These are phyloP conservation scores for Rhagoletis pomonella DNA, from an alignment of 1,140 invertebrate species.

Conservation along the genomic window DNA sequence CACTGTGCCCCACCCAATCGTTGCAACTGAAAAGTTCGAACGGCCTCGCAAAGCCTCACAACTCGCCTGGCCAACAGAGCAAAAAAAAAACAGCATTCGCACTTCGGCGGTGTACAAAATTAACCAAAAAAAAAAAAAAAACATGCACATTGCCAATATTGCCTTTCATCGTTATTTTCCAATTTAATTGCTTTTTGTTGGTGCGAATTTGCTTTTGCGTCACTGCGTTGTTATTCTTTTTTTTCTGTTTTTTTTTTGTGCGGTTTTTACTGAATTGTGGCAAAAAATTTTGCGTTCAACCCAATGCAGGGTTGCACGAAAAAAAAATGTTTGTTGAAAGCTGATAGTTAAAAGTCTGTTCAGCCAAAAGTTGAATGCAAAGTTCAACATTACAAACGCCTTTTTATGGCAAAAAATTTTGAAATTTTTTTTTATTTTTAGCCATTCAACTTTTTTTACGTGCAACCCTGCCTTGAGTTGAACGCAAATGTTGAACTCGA, in stretches of 20 bases:
- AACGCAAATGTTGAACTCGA: no score
- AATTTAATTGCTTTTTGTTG: conserved; percentile 31
- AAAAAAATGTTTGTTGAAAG: no score
- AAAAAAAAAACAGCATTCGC: not conserved
- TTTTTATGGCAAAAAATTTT: no score
- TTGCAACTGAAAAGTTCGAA: not conserved
- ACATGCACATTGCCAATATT: conserved; percentile 37
- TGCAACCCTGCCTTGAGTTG: no score
- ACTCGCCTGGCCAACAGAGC: not conserved
- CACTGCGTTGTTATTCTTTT: not conserved
- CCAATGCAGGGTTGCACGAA: no score
- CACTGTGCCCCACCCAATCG: not conserved
- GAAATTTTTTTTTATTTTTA: no score
- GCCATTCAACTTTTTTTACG: no score
- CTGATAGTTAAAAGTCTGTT: no score
- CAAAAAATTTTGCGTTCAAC: no score
- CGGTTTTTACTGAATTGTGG: not conserved
- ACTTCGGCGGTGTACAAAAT: not conserved
- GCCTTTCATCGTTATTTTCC: conserved; percentile 45
- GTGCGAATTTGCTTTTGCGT: not conserved
- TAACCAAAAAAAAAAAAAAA: not conserved
- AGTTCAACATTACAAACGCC: no score
- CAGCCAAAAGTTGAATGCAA: no score
- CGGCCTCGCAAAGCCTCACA: not conserved
- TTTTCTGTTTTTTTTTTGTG: conserved; percentile 4